phyloP scores from a whole-genome alignment of 2,888 invertebrate genomes.

The Ommatoiulus sabulosus region DNA sequence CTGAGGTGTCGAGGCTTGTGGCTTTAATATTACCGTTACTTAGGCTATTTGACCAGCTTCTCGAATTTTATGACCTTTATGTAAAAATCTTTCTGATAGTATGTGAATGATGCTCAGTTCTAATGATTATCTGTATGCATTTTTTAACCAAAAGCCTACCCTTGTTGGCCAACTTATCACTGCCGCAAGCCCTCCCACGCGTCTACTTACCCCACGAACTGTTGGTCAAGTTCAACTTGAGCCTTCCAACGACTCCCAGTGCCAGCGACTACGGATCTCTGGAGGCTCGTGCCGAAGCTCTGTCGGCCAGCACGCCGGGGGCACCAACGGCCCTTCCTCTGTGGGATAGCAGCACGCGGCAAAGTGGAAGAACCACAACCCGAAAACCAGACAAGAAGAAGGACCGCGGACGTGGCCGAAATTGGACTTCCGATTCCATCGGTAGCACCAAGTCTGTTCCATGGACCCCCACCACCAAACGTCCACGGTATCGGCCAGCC shows the following conservation, averaged over 20 bases:
- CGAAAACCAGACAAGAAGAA: neutral
- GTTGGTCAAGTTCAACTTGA: conserved; percentile 54
- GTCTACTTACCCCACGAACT: conserved; percentile 56
- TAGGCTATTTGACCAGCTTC: too few species aligned
- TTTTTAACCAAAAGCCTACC: neutral
- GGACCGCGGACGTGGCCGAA: neutral
- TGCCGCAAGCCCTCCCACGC: conserved; percentile 54
- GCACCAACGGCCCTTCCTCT: neutral
- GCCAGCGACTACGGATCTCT: neutral
- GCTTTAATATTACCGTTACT: neutral
- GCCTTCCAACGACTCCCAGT: neutral
- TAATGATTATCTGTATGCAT: neutral
- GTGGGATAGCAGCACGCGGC: conserved; percentile 14
- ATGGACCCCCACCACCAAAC: neutral
- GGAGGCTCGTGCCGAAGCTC: neutral
- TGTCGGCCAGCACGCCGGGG: neutral
- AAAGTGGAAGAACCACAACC: neutral
- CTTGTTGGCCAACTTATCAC: neutral
- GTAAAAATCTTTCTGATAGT: neutral
- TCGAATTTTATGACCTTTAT: neutral
- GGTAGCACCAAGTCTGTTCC: neutral
- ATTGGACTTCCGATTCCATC: neutral
- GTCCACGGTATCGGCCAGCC: neutral
- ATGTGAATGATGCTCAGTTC: too few species aligned
- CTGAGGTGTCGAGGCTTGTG: neutral